Conservation (phyloP, 2,888 invertebrate genomes). For the Fragum whitleyi region DNA sequence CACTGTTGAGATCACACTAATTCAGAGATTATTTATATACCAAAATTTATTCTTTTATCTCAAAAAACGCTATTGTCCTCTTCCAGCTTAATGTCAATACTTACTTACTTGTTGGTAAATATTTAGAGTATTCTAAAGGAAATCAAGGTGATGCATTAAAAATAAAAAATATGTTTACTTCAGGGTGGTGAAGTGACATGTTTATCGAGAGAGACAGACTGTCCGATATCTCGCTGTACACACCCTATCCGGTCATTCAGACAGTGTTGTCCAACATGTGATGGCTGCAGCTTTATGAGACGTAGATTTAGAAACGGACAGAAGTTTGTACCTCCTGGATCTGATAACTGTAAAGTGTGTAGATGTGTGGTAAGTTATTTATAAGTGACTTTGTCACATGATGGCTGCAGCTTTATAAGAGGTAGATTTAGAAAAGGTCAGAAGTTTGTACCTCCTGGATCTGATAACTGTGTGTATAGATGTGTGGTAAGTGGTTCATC, state of each 20-base stretch:
- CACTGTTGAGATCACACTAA: no score
- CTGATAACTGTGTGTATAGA: slow-evolving; percentile 75
- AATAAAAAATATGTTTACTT: no score
- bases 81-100: no score
- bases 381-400: no score
- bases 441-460: slow-evolving; percentile 78
- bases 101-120: no score
- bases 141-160: no score
- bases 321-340: slow-evolving; percentile 78
- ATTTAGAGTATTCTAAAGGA: no score
- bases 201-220: slow-evolving; percentile 58
- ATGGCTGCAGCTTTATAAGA: slow-evolving; percentile 76
- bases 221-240: slow-evolving; percentile 72
- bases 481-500: slow-evolving; percentile 77
- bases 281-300: slow-evolving; percentile 76
- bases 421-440: slow-evolving; percentile 76
- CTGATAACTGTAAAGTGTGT: slow-evolving; percentile 75
- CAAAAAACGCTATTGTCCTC: no score
- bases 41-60: no score
- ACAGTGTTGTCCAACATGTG: slow-evolving; percentile 79
- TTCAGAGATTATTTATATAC: no score
- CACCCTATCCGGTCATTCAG: slow-evolving; percentile 73
- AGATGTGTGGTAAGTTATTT: slow-evolving; percentile 71
- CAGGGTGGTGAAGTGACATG: slow-evolving; percentile 72
- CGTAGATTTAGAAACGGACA: slow-evolving; percentile 76